Base-by-base conservation (phyloP, 2,797 vertebrate genomes). In the Dendrocincla tyrannina region DNA sequence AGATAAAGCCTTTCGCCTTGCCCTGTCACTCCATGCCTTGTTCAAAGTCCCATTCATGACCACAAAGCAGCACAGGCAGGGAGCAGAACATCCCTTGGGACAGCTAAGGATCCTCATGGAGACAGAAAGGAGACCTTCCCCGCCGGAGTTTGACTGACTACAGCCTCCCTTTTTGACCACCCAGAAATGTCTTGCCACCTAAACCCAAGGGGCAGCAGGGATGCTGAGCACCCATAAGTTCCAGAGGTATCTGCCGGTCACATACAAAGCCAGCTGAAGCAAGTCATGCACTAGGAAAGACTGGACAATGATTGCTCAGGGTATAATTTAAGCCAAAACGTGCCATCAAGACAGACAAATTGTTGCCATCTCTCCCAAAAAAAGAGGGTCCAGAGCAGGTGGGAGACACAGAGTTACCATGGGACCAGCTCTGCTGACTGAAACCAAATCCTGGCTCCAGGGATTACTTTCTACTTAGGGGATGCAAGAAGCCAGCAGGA, bases 271-370 rank as follows among this genome's bases (percentile, higher is more conserved):
- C 67, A 82, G 56, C 50, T 42, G 41, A 72, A 66, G n/a, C 11
- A 32, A 64, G 46, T 9, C n/a, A 15, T 2, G 8, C 8, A 2
- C 12, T 44, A 44, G 35, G 42, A 39, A 68, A 53, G n/a, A n/a
- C 23, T 23, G 32, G 58, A 67, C n/a, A 16, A 20, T 1, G 28
- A 8, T 79, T 30, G 24, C 28, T 15, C 17, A 47, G 20, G 30
- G 32, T 8, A 62, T 37, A 17, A 17, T 68, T 5, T 0, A 2
- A 89, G 33, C 11, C 50, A 50, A 62, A 63, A 32, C 0, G 1
- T 1, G 17, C 23, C 49, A 72, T 8, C 18, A n/a, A 73, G 41
- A 17, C 16, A 22, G 14, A 20, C 7, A 30, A 39, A 46, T 39
- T 20, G 6, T 16, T 55, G 23, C 17, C 56, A 52, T 5, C 11